Base-by-base conservation (phyloP, 2,113 vertebrate genomes). In the Entomyzon cyanotis region DNA sequence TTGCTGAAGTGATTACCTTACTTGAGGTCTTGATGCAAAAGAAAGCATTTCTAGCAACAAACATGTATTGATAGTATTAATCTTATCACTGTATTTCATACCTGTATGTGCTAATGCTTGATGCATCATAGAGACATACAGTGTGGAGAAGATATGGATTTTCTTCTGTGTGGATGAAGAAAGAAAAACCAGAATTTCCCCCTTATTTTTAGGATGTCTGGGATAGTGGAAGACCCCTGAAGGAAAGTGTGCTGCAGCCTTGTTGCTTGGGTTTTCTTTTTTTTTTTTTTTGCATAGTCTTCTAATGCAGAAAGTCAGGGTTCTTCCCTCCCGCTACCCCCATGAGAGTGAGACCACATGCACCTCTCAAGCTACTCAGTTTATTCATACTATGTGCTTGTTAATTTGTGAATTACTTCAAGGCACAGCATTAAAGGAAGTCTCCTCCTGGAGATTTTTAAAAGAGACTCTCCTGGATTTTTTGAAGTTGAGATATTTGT, bases 321-420 rank as follows among this genome's bases (percentile, higher is more conserved):
- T 69, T 85, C 67, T 69, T 49, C 21, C 3, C n/a, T n/a, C 20
- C 11, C 15, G 7, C 13, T 4, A 0, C 9, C 19, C 46, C 18
- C 13, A 15, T 18, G 31, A 52, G 41, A 42, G 6, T 35, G 42
- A 60, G 74, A 88, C 62, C 21, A 67, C 50, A 42, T 74, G 52
- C 70, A 44, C 39, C 35, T 77, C 67, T 80, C 83, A 56, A 94
- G 35, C 39, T 84, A 69, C 44, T 80, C 78, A 74, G 63, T 93
- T 94, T 91, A 37, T 93, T 89, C 82, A 60, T 78, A 41, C 56
- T 59, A 15, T 27, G n/a, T 74, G 21, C 71, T 80, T 71, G 42
- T 77, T 94, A 94, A 90, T 83, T 95, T 89, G 65, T 78, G 76
- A 86, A 84, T 90, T 39, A 93, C 79, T 95, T 83, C 71, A 84